Conservation (phyloP, 2,113 vertebrate genomes). For the Toxotes jaculatrix region DNA sequence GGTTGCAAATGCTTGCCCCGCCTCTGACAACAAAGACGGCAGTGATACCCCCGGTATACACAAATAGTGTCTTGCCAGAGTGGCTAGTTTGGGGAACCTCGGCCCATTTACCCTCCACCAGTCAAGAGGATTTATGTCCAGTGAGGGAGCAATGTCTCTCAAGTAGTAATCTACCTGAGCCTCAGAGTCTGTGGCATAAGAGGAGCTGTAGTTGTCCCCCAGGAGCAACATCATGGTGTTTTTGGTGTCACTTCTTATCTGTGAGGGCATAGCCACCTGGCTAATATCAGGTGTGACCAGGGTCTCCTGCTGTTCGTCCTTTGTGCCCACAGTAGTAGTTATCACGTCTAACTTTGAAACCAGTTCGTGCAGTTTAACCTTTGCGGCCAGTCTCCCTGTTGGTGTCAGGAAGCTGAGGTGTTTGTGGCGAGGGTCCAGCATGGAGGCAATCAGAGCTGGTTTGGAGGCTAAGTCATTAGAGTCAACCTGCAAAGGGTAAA, state of each 20-base stretch:
- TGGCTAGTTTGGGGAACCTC: slow-evolving; percentile 73
- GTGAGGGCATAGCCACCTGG: slow-evolving; percentile 50
- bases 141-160: slow-evolving; percentile 73
- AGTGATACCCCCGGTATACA: slow-evolving; percentile 71
- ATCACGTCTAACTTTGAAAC: slow-evolving; percentile 65
- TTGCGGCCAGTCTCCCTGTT: slow-evolving; percentile 67
- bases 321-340: slow-evolving; percentile 34
- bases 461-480: slow-evolving; percentile 66
- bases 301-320: slow-evolving; percentile 68
- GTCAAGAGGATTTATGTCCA: slow-evolving; percentile 76
- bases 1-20: slow-evolving; percentile 67
- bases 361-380: slow-evolving; percentile 73
- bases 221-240: slow-evolving; percentile 76
- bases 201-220: slow-evolving; percentile 74
- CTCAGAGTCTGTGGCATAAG: slow-evolving; percentile 71
- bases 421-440: slow-evolving; percentile 79
- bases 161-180: slow-evolving; percentile 77
- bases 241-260: slow-evolving; percentile 62
- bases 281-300: slow-evolving; percentile 58
- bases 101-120: slow-evolving; percentile 76
- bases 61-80: slow-evolving; percentile 68
- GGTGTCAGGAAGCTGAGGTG: slow-evolving; percentile 75
- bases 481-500: slow-evolving; percentile 61
- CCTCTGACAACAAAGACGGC: slow-evolving; percentile 61
- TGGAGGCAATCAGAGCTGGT: slow-evolving; percentile 71